Percentiles rank a stretch among this genome's conserved stretches.
These are phyloP conservation scores for Orchesella flavescens DNA, from an alignment of 2,888 invertebrate species.

Conservation along the genomic window DNA sequence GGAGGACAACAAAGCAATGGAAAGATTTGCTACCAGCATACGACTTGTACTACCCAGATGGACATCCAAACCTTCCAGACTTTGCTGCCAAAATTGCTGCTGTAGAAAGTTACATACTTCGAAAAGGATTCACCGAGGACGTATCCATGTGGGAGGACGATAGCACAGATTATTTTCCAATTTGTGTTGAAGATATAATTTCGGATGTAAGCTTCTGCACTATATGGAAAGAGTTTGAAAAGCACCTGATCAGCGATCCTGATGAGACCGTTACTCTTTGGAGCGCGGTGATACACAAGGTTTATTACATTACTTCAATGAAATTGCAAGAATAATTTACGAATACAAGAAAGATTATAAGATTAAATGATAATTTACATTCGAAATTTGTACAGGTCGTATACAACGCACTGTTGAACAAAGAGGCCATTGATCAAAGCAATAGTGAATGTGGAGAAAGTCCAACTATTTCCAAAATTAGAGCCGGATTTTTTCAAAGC, in stretches of 20 bases:
- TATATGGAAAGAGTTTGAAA: too few relatives aligned
- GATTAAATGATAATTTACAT: too few relatives aligned
- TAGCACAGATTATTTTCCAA: too few relatives aligned
- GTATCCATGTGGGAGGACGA: neutral
- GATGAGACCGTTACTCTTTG: neutral
- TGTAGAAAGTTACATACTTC: conserved; percentile 24
- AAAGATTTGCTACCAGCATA: conserved; percentile 63
- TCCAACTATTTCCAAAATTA: too few relatives aligned
- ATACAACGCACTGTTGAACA: neutral
- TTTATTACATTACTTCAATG: too few relatives aligned
- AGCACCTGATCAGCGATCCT: neutral
- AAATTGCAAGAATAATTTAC: too few relatives aligned
- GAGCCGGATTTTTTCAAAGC: too few relatives aligned
- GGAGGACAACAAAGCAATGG: conserved; percentile 46
- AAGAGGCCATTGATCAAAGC: conserved; percentile 11
- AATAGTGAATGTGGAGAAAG: too few relatives aligned
- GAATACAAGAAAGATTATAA: too few relatives aligned
- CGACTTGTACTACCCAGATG: conserved; percentile 59
- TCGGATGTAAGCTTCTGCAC: too few relatives aligned
- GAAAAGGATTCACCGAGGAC: conserved; percentile 7
- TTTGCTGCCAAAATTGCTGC: conserved; percentile 49
- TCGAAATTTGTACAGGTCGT: neutral
- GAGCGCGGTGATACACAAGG: neutral
- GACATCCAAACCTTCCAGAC: conserved; percentile 51
- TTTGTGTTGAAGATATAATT: too few relatives aligned